Evolutionary conservation across 2,797 vertebrate genomes (phyloP), one percentile per base, ranked within the genome.

Genomic region (Crocodylus rhombifer): DNA sequence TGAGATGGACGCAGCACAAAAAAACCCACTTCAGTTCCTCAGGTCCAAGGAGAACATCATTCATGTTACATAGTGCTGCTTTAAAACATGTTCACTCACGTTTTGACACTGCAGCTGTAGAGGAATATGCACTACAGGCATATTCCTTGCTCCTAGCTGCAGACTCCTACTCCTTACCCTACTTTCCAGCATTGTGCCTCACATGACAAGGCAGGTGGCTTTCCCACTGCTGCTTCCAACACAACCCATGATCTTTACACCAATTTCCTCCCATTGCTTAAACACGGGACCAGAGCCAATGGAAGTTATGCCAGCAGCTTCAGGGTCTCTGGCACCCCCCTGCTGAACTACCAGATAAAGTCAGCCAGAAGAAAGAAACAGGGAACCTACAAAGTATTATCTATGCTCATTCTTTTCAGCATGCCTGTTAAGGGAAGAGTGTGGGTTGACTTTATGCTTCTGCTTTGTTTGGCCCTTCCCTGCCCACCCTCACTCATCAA

Each of bases 111-210:
- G 36, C 61, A 92, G 86, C 6, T 12, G 64, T 26, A 71, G 88
- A 87, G 57, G 58, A 82, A 80, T 51, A 51, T 33, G 64, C 93
- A 36, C 75, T 91, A 79, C 26, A 64, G 60, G 61, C 14, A 42
- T 58, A 18, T 51, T 76, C 56, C 61, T 56, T 33, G 21, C 60
- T 93, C 87, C 87, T 89, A 82, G 67, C 94, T 93, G 90, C 61
- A 36, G 4, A 2, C 75, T 79, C 60, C 78, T 79, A 71, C 90
- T 80, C 74, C 87, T 77, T 60, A 0, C 74, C 77, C 74, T 1
- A 10, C 75, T 94, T 95, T 91, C 92, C 3, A 1, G 89, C 92
- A 96, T 94, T 20, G 90, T 93, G 92, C 92, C n/a, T 16, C 0
- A 0, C 51, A 36, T 51, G 67, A 81, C 63, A 77, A 65, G 93